phyloP scores from a whole-genome alignment of 2,113 vertebrate species.

The Garra rufa region DNA sequence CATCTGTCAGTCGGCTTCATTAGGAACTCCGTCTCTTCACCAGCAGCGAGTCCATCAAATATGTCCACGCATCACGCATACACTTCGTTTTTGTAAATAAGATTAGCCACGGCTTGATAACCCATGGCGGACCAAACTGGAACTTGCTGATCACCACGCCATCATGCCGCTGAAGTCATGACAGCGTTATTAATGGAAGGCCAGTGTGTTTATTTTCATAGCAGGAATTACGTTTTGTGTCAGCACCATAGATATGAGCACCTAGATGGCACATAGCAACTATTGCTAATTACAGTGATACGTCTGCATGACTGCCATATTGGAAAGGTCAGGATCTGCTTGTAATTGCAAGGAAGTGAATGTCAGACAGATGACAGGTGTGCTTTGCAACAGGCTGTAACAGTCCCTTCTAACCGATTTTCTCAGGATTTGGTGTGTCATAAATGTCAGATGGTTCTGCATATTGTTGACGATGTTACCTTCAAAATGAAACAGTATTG shows the following conservation, averaged over 20 bases:
- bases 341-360: constrained; percentile 17
- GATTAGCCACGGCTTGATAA: constrained; percentile 24
- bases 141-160: background rate
- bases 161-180: background rate
- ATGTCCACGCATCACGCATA: constrained; percentile 54
- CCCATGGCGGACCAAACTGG: background rate
- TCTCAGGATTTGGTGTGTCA: constrained; percentile 16
- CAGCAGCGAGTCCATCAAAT: constrained; percentile 44
- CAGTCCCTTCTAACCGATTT: constrained; percentile 20
- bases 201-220: background rate
- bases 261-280: constrained; percentile 14
- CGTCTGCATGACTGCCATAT: background rate
- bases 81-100: constrained; percentile 56
- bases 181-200: background rate
- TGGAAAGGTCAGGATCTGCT: constrained; percentile 31
- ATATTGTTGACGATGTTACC: background rate
- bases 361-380: constrained; percentile 23
- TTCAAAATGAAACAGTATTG: background rate
- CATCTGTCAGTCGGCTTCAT: constrained; percentile 73
- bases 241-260: background rate
- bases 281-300: constrained; percentile 19
- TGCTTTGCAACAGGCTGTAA: constrained; percentile 11
- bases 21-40: constrained; percentile 62
- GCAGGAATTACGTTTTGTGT: background rate
- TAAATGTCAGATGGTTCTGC: constrained; percentile 5